Evolutionary conservation across 2,113 vertebrate genomes (phyloP).

Genomic region (Halichoeres trimaculatus): DNA sequence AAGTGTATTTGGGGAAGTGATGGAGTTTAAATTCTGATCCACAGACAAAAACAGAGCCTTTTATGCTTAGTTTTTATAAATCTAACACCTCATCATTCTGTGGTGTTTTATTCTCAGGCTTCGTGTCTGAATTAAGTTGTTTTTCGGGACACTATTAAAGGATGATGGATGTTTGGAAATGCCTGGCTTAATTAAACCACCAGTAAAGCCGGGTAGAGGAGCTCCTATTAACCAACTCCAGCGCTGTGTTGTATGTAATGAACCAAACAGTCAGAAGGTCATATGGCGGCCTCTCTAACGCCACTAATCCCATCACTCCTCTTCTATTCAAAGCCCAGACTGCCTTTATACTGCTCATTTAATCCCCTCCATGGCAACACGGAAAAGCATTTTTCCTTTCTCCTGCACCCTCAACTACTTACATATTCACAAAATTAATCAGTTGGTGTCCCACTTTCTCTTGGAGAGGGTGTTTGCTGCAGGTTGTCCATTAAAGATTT

Average conservation of each 20-base stretch:
- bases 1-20: constrained; percentile 18
- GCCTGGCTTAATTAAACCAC: constrained; percentile 33
- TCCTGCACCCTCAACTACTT: constrained; percentile 45
- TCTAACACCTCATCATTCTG: constrained; percentile 5
- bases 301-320: constrained; percentile 68
- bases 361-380: constrained; percentile 74
- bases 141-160: constrained; percentile 24
- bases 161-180: constrained; percentile 27
- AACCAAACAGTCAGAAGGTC: constrained; percentile 70
- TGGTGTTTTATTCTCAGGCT: constrained; percentile 4
- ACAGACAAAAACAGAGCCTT: constrained; percentile 1
- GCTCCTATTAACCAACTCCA: constrained; percentile 49
- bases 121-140: constrained; percentile 5
- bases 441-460: constrained; percentile 42
- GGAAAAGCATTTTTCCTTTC: constrained; percentile 55
- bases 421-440: constrained; percentile 49
- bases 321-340: constrained; percentile 64
- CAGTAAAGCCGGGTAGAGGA: constrained; percentile 25
- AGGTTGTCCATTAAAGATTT: constrained; percentile 37
- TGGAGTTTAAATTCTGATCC: constrained; percentile 2
- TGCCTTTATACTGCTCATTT: constrained; percentile 65
- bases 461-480: constrained; percentile 20
- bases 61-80: constrained; percentile 25
- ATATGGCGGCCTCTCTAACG: constrained; percentile 62
- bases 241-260: constrained; percentile 56